These are phyloP conservation scores for Apotomis betuletana DNA, from an alignment of 2,888 invertebrate genomes.

Conservation along the genomic window DNA sequence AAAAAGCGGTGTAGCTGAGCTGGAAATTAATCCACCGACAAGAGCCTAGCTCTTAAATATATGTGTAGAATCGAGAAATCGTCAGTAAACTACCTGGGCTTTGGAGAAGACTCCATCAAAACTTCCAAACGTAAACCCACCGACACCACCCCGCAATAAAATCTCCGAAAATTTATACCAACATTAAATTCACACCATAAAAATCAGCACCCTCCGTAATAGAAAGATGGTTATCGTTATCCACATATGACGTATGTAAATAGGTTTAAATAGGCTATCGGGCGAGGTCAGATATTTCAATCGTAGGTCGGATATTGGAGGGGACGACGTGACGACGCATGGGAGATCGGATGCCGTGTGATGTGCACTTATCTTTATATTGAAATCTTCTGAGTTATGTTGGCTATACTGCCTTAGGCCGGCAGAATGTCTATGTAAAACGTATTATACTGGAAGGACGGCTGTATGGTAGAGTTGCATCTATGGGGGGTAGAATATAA, in stretches of 20 bases:
- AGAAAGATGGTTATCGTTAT: conserved; percentile 40
- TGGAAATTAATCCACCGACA: too few relatives aligned
- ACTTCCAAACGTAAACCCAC: neutral
- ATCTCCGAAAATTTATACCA: conserved; percentile 11
- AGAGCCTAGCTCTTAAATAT: too few relatives aligned
- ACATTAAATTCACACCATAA: conserved; percentile 36
- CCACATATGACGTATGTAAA: conserved; percentile 42
- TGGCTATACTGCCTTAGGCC: conserved; percentile 34
- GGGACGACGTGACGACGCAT: conserved; percentile 77
- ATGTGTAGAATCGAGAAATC: too few relatives aligned
- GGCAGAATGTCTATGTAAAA: conserved; percentile 10
- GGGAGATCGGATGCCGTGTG: conserved; percentile 61
- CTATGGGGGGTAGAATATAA: too few relatives aligned
- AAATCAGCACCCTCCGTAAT: conserved; percentile 38
- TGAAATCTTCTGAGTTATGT: conserved; percentile 64
- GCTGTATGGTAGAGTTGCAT: too few relatives aligned
- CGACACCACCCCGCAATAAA: neutral
- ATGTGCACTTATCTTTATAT: conserved; percentile 71
- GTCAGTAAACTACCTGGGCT: too few relatives aligned
- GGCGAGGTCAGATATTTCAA: conserved; percentile 81
- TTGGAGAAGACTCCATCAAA: neutral
- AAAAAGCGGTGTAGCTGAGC: too few relatives aligned
- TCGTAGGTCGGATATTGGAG: conserved; percentile 80
- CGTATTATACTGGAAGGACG: neutral
- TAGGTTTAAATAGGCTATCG: conserved; percentile 42